These are phyloP conservation scores for Glossophaga mutica DNA, from an alignment of 2,797 vertebrate species.

Conservation along the genomic window DNA sequence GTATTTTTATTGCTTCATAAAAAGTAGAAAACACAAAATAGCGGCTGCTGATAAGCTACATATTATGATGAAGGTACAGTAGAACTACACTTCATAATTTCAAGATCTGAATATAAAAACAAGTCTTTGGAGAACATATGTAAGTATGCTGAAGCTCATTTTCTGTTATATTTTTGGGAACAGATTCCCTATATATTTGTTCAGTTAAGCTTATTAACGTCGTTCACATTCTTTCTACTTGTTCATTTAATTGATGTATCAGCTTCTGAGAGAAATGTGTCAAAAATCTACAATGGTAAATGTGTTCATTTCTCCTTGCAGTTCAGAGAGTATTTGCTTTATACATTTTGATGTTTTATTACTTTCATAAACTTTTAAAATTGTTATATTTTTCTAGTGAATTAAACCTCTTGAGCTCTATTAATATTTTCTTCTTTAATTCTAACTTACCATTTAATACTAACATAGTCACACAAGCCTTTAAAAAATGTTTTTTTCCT, in stretches of 20 bases:
- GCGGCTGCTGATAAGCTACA: neutral
- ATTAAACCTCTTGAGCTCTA: neutral
- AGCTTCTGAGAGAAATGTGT: neutral
- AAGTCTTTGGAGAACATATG: neutral
- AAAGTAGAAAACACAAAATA: slow-evolving; percentile 33
- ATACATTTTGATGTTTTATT: neutral
- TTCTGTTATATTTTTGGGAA: neutral
- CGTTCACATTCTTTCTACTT: neutral
- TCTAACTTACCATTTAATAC: neutral
- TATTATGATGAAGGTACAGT: neutral
- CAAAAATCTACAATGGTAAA: neutral
- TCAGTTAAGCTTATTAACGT: neutral
- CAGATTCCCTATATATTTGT: neutral
- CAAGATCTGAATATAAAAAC: neutral
- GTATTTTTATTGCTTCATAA: slow-evolving; percentile 39
- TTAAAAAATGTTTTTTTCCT: neutral
- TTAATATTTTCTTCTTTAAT: neutral
- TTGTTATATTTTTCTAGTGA: neutral
- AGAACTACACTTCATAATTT: neutral
- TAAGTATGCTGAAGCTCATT: neutral
- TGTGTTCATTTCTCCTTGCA: neutral
- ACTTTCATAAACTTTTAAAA: neutral
- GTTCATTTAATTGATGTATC: neutral
- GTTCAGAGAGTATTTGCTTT: neutral
- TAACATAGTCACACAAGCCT: neutral